phyloP scores from a whole-genome alignment of 2,113 vertebrate species.

The Percopsis transmontana region DNA sequence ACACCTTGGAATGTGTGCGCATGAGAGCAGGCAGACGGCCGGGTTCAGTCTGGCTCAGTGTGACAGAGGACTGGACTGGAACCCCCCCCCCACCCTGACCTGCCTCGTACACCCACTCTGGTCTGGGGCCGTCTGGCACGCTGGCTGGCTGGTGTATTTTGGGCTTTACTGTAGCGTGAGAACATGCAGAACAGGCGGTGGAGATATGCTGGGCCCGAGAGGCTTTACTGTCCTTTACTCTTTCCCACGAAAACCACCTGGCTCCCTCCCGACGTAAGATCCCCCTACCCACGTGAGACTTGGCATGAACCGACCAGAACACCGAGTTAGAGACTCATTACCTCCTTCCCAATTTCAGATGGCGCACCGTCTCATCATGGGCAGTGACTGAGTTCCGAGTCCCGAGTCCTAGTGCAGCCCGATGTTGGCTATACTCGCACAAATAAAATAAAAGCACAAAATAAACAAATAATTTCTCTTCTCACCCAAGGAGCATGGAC shows the following conservation, averaged over 20 bases:
- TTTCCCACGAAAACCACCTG: conserved; percentile 51
- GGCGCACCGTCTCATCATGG: background rate
- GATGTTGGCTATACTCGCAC: no score
- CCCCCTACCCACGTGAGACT: background rate
- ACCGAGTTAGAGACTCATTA: background rate
- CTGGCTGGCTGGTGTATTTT: no score
- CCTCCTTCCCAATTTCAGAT: background rate
- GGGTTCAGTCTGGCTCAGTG: no score
- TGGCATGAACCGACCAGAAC: conserved; percentile 26
- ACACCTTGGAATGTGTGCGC: no score
- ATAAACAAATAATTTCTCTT: no score
- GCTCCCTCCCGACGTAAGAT: conserved; percentile 22
- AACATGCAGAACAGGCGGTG: conserved; percentile 4
- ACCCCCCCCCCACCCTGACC: no score
- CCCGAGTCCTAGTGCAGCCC: no score
- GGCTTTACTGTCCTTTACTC: conserved; percentile 37
- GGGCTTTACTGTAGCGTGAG: conserved; percentile 38
- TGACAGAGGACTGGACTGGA: no score
- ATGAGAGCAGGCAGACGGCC: no score
- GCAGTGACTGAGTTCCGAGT: background rate
- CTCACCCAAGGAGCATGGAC: background rate
- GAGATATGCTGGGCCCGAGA: conserved; percentile 18
- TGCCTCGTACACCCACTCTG: no score
- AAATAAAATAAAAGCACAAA: no score
- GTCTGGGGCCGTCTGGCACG: no score